Evolutionary conservation across 2,888 invertebrate species (phyloP).

Genomic region (Lasioglossum lativentre): DNA sequence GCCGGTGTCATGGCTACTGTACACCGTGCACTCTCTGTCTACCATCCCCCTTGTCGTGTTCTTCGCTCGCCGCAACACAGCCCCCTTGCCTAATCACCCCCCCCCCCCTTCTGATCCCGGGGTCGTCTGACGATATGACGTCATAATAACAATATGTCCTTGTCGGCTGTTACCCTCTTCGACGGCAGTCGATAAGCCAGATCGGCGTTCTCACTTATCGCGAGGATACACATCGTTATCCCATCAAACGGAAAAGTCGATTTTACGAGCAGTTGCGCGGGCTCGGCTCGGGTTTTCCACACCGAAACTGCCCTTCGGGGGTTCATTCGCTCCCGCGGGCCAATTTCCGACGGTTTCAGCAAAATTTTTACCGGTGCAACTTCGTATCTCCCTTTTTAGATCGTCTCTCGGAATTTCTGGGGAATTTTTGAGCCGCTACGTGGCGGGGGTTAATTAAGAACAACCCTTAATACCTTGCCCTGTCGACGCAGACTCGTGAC

Average conservation of each 20-base stretch:
- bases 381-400: neutral
- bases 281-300: neutral
- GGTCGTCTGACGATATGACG: slow-evolving; percentile 69
- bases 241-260: slow-evolving; percentile 34
- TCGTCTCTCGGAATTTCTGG: neutral
- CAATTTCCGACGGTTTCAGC: neutral
- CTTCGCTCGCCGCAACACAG: slow-evolving; percentile 60
- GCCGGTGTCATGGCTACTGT: slow-evolving; percentile 80
- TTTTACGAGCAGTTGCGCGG: slow-evolving; percentile 45
- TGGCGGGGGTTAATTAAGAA: neutral
- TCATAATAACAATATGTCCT: slow-evolving; percentile 75
- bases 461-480: neutral
- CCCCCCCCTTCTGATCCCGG: slow-evolving; percentile 36
- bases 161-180: slow-evolving; percentile 59
- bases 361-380: neutral
- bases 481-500: neutral
- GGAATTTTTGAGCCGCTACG: neutral
- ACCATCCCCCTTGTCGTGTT: slow-evolving; percentile 62
- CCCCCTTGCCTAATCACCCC: slow-evolving; percentile 60
- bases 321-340: neutral
- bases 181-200: slow-evolving; percentile 59
- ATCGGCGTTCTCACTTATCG: slow-evolving; percentile 54
- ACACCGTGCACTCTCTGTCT: slow-evolving; percentile 69
- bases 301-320: neutral
- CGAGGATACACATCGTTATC: slow-evolving; percentile 49